phyloP scores from a whole-genome alignment of 2,113 vertebrate species.

The Nothobranchius furzeri region DNA sequence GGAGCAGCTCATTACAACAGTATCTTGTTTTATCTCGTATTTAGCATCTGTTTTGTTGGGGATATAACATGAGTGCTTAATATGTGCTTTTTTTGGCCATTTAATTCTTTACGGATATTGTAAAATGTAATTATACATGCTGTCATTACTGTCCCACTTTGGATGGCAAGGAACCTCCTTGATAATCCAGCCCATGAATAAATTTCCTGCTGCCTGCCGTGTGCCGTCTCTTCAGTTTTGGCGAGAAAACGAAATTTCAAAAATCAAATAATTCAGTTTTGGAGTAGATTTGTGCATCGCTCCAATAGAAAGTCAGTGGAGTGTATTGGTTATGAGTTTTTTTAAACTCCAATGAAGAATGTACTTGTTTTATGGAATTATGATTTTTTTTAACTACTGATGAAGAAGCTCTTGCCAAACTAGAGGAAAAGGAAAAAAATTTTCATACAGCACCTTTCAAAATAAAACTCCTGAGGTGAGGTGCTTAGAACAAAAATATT shows the following conservation, averaged over 20 bases:
- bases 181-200: slow-evolving; percentile 72
- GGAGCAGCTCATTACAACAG: slow-evolving; percentile 58
- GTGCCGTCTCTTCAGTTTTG: slow-evolving; percentile 32
- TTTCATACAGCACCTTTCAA: too few relatives aligned
- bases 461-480: too few relatives aligned
- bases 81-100: slow-evolving; percentile 41
- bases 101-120: slow-evolving; percentile 55
- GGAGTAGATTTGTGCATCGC: too few relatives aligned
- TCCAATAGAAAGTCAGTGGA: too few relatives aligned
- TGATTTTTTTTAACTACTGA: too few relatives aligned
- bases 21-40: slow-evolving; percentile 49
- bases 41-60: slow-evolving; percentile 54
- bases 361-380: too few relatives aligned
- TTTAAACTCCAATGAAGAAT: too few relatives aligned
- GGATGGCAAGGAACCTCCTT: slow-evolving; percentile 49
- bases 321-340: too few relatives aligned
- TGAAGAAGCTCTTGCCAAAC: too few relatives aligned
- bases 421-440: too few relatives aligned
- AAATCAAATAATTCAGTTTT: neutral
- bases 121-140: slow-evolving; percentile 61
- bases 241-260: neutral
- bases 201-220: slow-evolving; percentile 75
- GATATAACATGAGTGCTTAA: slow-evolving; percentile 25
- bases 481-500: too few relatives aligned
- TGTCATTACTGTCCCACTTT: slow-evolving; percentile 49